Base-by-base conservation (phyloP, 2,113 vertebrate genomes). In the Cepphus grylle region DNA sequence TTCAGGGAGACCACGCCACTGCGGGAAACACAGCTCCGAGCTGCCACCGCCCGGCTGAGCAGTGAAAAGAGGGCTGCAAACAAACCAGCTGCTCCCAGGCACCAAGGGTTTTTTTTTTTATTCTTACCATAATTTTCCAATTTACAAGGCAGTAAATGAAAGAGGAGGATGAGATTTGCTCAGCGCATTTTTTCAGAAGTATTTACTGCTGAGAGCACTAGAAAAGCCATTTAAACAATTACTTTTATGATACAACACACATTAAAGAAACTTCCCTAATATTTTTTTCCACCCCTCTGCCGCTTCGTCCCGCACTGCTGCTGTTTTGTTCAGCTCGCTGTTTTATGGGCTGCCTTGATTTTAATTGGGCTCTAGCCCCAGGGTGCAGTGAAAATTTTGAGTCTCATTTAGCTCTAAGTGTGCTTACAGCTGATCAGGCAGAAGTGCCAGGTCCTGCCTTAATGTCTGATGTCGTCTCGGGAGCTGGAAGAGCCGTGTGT, bases 151-250 rank as follows among this genome's bases (percentile, higher is more conserved):
- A 66, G 30, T 73, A 95, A 80, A 79, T 45, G 86, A 45, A 91
- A 34, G 50, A 21, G 63, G 92, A 88, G 87, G 80, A 85, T 70
- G 81, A 69, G 74, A 45, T 93, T 90, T 72, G 34, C 84, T 89
- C 42, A 58, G 80, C 4, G 5, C 56, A 2, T 84, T 93, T 76
- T 90, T 81, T 25, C 80, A 74, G 81, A 23, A 70, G 82, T 81
- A 79, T 91, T 96, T 95, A 96, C 84, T 77, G 93, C 81, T 56
- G 66, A 92, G 62, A 94, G 20, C 58, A 20, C 77, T 47, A 81
- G 63, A 72, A 62, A 91, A 86, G 21, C 50, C 50, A 32, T 83
- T 84, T 80, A 66, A 94, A 81, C 86, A 67, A 95, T 67, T 45
- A 81, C 63, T 79, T 96, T 97, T 94, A 95, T 83, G 95, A 73